Conservation (phyloP, 1,140 invertebrate species). For the Aphelinus atriplicis region DNA sequence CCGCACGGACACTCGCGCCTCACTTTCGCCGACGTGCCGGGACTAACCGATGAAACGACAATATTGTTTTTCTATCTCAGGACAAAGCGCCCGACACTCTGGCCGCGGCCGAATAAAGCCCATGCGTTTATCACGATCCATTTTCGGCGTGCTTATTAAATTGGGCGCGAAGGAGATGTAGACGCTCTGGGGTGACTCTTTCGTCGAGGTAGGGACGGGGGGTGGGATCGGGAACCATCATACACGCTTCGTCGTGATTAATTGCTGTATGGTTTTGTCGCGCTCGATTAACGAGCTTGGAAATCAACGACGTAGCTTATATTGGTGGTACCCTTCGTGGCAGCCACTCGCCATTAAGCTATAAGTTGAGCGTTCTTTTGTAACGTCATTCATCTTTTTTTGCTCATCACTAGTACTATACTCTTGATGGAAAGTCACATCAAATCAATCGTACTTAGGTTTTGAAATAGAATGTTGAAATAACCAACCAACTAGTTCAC, state of each 20-base stretch:
- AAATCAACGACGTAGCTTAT: neutral
- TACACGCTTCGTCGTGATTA: constrained; percentile 10
- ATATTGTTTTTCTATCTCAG: constrained; percentile 60
- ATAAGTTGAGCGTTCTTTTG: too few species aligned
- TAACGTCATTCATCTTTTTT: too few species aligned
- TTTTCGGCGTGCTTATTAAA: constrained; percentile 31
- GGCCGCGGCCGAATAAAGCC: constrained; percentile 23
- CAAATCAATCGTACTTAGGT: too few species aligned
- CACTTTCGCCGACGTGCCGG: constrained; percentile 60
- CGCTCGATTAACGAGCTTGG: constrained; percentile 3
- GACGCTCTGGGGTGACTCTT: neutral
- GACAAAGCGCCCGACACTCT: neutral
- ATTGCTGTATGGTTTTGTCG: neutral
- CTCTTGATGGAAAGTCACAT: too few species aligned
- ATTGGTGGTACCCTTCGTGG: too few species aligned
- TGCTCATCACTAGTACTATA: too few species aligned
- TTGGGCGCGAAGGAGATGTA: neutral
- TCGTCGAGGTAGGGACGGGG: neutral
- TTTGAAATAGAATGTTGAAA: too few species aligned
- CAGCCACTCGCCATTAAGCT: too few species aligned
- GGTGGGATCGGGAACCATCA: neutral
- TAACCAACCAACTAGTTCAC: too few species aligned
- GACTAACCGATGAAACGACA: constrained; percentile 62
- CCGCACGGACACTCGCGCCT: constrained; percentile 43
- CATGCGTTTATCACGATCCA: constrained; percentile 17